A percentile compares a stretch with the other conserved stretches of the same genome.
These are phyloP conservation scores for Cremastinae sp. DNA, from an alignment of 2,888 invertebrate genomes.

Conservation along the genomic window DNA sequence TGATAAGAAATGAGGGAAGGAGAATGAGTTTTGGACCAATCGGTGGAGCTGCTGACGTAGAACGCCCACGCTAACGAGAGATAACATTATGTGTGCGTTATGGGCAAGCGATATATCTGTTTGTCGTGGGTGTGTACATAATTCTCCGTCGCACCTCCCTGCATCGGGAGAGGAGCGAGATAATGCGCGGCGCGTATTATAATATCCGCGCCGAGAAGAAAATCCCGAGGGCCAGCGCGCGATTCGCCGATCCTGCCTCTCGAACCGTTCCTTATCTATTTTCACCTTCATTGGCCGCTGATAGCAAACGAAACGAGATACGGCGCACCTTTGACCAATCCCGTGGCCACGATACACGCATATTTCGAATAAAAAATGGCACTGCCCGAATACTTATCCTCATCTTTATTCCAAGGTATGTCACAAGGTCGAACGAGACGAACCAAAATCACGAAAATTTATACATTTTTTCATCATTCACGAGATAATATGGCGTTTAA, in stretches of 20 bases:
- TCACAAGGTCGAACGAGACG: too few species aligned
- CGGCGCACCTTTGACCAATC: not conserved
- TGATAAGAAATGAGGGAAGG: constrained; percentile 24
- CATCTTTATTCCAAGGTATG: too few species aligned
- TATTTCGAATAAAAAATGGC: constrained; percentile 26
- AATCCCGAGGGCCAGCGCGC: constrained; percentile 16
- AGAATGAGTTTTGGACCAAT: constrained; percentile 57
- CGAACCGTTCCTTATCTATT: constrained; percentile 39
- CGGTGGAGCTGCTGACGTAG: constrained; percentile 40
- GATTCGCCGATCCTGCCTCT: constrained; percentile 44
- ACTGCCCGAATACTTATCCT: not conserved
- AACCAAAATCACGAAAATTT: too few species aligned
- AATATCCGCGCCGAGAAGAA: constrained; percentile 12
- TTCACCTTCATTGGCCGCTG: constrained; percentile 46
- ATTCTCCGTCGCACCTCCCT: constrained; percentile 47
- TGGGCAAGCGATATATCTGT: constrained; percentile 44
- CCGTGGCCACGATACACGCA: constrained; percentile 13
- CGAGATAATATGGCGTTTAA: too few species aligned
- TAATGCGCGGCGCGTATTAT: constrained; percentile 42
- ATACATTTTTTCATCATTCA: too few species aligned
- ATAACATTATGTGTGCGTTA: constrained; percentile 43
- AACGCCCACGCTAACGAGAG: constrained; percentile 51
- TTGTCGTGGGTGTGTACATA: constrained; percentile 62
- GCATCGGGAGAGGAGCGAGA: constrained; percentile 15
- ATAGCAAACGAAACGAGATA: constrained; percentile 22